Percentiles rank a stretch among this genome's conserved stretches.
Evolutionary conservation across 2,888 invertebrate genomes (phyloP).

Genomic region (Dryadula phaetusa): DNA sequence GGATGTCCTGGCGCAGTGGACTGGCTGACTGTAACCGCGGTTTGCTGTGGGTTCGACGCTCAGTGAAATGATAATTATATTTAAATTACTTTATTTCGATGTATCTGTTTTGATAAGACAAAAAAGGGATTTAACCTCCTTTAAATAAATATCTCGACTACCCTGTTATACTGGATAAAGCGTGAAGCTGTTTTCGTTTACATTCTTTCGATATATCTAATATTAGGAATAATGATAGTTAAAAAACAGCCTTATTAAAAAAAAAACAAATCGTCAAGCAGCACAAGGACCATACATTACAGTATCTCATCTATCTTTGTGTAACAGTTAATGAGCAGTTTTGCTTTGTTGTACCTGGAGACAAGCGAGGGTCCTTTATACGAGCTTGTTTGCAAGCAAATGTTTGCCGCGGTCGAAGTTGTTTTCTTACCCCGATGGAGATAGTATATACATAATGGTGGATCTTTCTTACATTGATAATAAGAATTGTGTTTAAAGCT

Average conservation of each 20-base stretch:
- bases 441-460: not conserved
- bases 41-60: no score
- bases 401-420: slow-evolving; percentile 41
- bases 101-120: no score
- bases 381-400: slow-evolving; percentile 38
- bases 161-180: no score
- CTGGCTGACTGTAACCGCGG: no score
- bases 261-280: not conserved
- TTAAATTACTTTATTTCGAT: no score
- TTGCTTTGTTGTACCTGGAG: slow-evolving; percentile 36
- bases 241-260: not conserved
- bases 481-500: no score
- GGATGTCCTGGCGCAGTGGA: no score
- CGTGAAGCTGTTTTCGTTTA: no score
- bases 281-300: slow-evolving; percentile 15
- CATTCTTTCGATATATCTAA: no score
- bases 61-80: no score
- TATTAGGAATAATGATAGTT: not conserved
- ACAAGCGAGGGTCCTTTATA: slow-evolving; percentile 32
- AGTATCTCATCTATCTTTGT: slow-evolving; percentile 29
- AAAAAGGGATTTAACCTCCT: no score
- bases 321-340: slow-evolving; percentile 37
- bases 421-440: slow-evolving; percentile 36
- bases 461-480: not conserved
- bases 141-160: no score